A percentile compares a stretch with the other conserved stretches of the same genome.
phyloP scores from a whole-genome alignment of 2,888 invertebrate species.

The Branchipolynoe longqiensis region DNA sequence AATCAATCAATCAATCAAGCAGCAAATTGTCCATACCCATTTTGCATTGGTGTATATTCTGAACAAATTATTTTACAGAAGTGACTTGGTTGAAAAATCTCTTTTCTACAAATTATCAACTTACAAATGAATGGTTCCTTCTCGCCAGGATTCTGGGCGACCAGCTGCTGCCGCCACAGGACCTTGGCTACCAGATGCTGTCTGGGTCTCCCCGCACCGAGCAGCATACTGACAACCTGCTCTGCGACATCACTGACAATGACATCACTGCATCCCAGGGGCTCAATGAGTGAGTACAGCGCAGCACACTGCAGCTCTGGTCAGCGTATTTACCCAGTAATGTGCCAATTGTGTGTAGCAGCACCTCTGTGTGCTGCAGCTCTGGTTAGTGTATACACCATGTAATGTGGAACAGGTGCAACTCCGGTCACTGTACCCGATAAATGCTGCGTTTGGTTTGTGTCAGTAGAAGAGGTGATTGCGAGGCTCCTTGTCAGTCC shows the following conservation, averaged over 20 bases:
- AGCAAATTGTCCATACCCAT: neutral
- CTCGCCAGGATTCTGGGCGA: slow-evolving; percentile 74
- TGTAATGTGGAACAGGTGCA: too few species aligned
- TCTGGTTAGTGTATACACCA: too few species aligned
- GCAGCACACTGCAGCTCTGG: too few species aligned
- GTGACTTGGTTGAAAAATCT: neutral
- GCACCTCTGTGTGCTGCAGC: too few species aligned
- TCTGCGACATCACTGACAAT: slow-evolving; percentile 75
- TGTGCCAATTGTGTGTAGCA: too few species aligned
- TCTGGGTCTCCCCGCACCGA: slow-evolving; percentile 69
- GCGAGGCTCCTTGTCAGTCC: too few species aligned
- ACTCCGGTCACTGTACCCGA: too few species aligned
- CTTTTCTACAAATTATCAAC: neutral
- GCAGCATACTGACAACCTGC: slow-evolving; percentile 69
- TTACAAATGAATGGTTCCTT: neutral
- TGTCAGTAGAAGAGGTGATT: too few species aligned
- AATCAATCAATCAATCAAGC: neutral
- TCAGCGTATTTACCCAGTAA: too few species aligned
- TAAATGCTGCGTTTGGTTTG: too few species aligned
- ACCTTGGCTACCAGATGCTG: slow-evolving; percentile 74
- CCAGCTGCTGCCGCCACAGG: slow-evolving; percentile 74
- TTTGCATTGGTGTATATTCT: neutral
- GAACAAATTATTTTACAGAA: neutral
- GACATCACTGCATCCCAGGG: slow-evolving; percentile 70
- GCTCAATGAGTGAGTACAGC: slow-evolving; percentile 56